Evolutionary conservation across 2,888 invertebrate species (phyloP).

Genomic region (Operophtera brumata): DNA sequence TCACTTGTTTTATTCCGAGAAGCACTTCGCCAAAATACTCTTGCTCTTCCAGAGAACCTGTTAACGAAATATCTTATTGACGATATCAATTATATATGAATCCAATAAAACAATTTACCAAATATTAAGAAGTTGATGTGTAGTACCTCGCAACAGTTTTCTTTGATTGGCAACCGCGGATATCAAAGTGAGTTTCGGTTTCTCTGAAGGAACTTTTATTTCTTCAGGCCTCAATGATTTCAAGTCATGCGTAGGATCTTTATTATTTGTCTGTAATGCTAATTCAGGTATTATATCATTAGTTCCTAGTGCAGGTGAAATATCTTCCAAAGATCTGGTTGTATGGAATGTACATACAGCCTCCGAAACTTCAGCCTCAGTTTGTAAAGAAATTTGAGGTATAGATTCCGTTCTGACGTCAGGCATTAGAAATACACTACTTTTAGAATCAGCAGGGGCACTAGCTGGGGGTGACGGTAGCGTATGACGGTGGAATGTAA

Average conservation of each 20-base stretch:
- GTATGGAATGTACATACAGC: conserved; percentile 43
- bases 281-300: conserved; percentile 55
- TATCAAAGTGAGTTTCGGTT: conserved; percentile 79
- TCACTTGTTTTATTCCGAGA: conserved; percentile 89
- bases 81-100: background rate
- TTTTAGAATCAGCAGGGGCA: conserved; percentile 59
- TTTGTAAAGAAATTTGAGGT: conserved; percentile 41
- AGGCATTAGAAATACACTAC: conserved; percentile 62
- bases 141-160: conserved; percentile 78
- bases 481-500: conserved; percentile 92
- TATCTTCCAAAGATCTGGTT: conserved; percentile 35
- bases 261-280: conserved; percentile 53
- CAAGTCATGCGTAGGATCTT: conserved; percentile 61
- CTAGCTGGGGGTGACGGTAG: conserved; percentile 88
- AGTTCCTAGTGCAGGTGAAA: conserved; percentile 37
- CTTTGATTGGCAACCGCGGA: conserved; percentile 81
- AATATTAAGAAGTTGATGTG: background rate
- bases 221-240: conserved; percentile 73
- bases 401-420: conserved; percentile 43
- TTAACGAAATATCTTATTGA: conserved; percentile 35
- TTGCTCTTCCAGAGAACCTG: conserved; percentile 86
- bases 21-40: conserved; percentile 91
- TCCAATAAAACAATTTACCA: background rate
- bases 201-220: conserved; percentile 78
- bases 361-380: conserved; percentile 39